Base-by-base conservation (phyloP, 2,113 vertebrate species). In the Casuarius casuarius region DNA sequence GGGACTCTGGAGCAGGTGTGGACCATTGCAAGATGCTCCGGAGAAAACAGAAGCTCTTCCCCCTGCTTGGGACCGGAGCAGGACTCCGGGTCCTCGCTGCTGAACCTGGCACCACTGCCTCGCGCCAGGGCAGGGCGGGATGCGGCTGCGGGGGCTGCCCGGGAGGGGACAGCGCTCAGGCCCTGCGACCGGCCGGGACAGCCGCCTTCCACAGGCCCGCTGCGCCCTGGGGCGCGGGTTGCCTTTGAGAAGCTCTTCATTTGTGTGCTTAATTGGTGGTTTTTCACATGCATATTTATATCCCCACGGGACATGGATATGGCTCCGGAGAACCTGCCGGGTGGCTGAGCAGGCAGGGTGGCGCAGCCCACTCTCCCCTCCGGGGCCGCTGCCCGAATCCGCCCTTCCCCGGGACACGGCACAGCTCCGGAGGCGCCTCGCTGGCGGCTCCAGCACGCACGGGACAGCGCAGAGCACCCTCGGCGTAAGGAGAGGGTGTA, bases 221-320 rank as follows among this genome's bases (percentile, higher is more conserved):
- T 8, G 40, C 70, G 86, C 87, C 95, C 63, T 5, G 20, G 15
- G 90, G 31, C 3, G 61, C 46, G 29, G 1, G 6, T 61, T 54
- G 0, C 51, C 62, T 3, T 7, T 2, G 4, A 11, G 74, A 83
- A 13, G 31, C 76, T 77, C 61, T 84, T 70, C 5, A 72, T 88
- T 97, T 42, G 52, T 33, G 66, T 48, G 3, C 16, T 31, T 93
- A 90, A 93, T 94, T 93, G 62, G 62, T 40, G 96, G 38, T 16
- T 95, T 96, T 95, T 65, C 62, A 3, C 81, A 22, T 75, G 56
- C 54, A 33, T 38, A 48, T 92, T 92, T 26, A 87, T n/a, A 13
- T 33, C 7, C 23, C 92, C 12, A 31, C 44, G 6, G 56, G 74
- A 6, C 51, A 31, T 44, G 61, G 70, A 91, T 95, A 48, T 0